Percentiles rank a stretch among this genome's conserved stretches.
These are phyloP conservation scores for Tinamus guttatus DNA, from an alignment of 2,113 vertebrate species.

Conservation along the genomic window DNA sequence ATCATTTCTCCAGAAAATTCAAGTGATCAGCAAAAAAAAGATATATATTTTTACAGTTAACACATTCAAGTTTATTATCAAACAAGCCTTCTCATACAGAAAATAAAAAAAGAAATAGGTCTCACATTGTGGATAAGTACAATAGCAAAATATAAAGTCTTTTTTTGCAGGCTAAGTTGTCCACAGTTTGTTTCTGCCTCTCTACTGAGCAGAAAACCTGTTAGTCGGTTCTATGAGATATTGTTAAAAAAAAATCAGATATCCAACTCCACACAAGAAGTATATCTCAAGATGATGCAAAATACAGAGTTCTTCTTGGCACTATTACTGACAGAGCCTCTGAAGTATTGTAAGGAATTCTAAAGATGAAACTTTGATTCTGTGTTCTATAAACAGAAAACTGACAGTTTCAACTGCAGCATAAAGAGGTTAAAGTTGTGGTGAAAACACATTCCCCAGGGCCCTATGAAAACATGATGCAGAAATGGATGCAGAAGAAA, in stretches of 20 bases:
- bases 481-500: not conserved
- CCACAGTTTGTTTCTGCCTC: not conserved
- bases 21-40: not conserved
- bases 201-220: not conserved
- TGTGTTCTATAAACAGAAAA: not conserved
- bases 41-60: not conserved
- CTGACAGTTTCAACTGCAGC: not conserved
- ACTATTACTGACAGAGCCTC: not conserved
- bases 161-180: not conserved
- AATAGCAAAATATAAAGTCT: not conserved
- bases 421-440: not conserved
- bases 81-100: not conserved
- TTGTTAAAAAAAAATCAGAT: not conserved
- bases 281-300: not conserved
- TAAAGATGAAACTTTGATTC: not conserved
- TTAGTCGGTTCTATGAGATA: not conserved
- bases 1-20: not conserved
- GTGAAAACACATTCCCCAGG: not conserved
- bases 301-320: not conserved
- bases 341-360: not conserved
- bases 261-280: not conserved
- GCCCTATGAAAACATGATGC: not conserved
- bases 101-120: not conserved
- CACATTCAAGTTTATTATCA: conserved; percentile 19
- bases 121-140: not conserved